Percentiles rank a stretch among this genome's conserved stretches.
phyloP scores from a whole-genome alignment of 1,140 invertebrate species.

The Laupala kohalensis region DNA sequence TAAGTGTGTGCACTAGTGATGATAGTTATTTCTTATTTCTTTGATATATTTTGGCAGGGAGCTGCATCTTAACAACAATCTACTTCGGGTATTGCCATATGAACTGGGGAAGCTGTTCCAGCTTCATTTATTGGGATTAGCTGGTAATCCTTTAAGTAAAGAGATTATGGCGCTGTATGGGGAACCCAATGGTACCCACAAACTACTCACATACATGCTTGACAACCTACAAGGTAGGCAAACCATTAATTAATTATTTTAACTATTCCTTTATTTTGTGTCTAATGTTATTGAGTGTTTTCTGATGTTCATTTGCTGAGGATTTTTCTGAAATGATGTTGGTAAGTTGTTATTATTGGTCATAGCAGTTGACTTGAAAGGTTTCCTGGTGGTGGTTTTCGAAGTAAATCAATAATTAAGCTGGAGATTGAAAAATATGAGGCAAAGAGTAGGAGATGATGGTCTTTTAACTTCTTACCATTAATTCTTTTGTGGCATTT shows the following conservation, averaged over 20 bases:
- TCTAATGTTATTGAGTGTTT: not conserved
- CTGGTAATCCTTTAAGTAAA: constrained; percentile 86
- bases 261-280: not conserved
- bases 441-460: too few relatives aligned
- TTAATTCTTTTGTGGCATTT: too few relatives aligned
- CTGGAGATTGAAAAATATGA: too few relatives aligned
- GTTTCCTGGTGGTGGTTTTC: too few relatives aligned
- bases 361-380: too few relatives aligned
- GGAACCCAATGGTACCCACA: constrained; percentile 84
- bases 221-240: constrained; percentile 83
- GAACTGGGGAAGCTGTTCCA: constrained; percentile 97
- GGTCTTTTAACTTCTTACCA: too few relatives aligned
- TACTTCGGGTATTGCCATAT: constrained; percentile 82
- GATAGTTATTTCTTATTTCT: not conserved
- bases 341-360: too few relatives aligned
- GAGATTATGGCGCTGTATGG: constrained; percentile 85
- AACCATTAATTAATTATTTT: too few relatives aligned
- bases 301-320: too few relatives aligned
- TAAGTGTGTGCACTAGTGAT: too few relatives aligned
- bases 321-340: too few relatives aligned
- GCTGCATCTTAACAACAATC: constrained; percentile 87
- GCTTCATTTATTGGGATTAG: constrained; percentile 75
- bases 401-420: too few relatives aligned
- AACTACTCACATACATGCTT: constrained; percentile 84
- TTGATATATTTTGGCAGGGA: constrained; percentile 52